Conservation (phyloP, 2,113 vertebrate species). For the Sapayoa aenigma region DNA sequence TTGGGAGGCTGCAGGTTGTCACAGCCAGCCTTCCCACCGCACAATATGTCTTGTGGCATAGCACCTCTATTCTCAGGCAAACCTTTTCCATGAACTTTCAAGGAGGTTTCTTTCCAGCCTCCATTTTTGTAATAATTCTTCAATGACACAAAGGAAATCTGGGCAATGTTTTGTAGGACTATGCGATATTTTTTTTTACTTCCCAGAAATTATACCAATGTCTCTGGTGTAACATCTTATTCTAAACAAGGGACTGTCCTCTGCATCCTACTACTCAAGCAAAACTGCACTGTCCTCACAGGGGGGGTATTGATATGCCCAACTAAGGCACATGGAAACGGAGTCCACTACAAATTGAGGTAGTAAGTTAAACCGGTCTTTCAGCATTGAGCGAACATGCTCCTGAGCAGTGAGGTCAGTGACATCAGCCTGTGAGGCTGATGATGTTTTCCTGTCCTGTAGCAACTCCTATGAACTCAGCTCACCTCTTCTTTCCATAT, state of each 20-base stretch:
- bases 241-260: not conserved
- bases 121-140: not conserved
- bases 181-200: not conserved
- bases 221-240: not conserved
- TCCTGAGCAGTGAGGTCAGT: not conserved
- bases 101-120: not conserved
- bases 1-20: not conserved
- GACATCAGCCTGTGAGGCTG: not conserved
- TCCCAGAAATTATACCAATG: not conserved
- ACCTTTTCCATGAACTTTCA: not conserved
- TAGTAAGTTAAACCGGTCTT: not conserved
- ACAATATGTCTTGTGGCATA: not conserved
- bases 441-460: not conserved
- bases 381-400: not conserved
- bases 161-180: not conserved
- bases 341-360: not conserved
- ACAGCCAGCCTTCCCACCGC: not conserved
- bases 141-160: not conserved
- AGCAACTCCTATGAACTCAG: not conserved
- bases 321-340: not conserved
- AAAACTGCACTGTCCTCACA: not conserved
- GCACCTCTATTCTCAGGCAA: not conserved
- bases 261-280: not conserved
- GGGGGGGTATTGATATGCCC: not conserved
- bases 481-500: not conserved